Evolutionary conservation across 92 coral and sea anemone species (phyloP).

Genomic region (Palythoa caribaeorum): DNA sequence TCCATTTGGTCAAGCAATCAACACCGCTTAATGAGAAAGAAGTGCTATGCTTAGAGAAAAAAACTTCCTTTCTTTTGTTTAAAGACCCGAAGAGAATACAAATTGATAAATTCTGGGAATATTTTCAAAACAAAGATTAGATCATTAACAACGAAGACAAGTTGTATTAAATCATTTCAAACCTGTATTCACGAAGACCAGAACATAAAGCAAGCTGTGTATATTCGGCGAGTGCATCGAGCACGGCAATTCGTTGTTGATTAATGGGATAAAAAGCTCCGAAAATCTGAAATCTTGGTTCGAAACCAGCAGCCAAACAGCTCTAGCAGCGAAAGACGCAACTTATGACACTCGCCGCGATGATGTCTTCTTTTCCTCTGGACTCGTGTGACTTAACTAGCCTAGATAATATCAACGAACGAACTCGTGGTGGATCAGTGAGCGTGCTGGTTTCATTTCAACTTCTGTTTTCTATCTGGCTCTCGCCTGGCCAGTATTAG

Average conservation of each 20-base stretch:
- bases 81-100: neutral
- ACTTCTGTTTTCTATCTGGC: slow-evolving; percentile 10
- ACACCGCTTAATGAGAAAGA: slow-evolving; percentile 5
- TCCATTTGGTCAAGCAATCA: slow-evolving; percentile 1
- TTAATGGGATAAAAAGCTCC: neutral
- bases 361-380: neutral
- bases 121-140: neutral
- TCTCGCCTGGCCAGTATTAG: slow-evolving; percentile 4
- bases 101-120: neutral
- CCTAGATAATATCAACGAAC: slow-evolving; percentile 1
- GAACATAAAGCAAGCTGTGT: slow-evolving; percentile 31
- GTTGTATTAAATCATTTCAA: slow-evolving; percentile 37
- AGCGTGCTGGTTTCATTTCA: slow-evolving; percentile 2
- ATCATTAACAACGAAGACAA: neutral
- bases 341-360: neutral
- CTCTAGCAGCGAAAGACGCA: neutral
- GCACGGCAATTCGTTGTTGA: slow-evolving; percentile 7
- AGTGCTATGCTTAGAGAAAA: neutral
- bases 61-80: neutral
- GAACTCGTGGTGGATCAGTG: neutral
- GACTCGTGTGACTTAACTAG: neutral
- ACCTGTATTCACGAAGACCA: slow-evolving; percentile 60
- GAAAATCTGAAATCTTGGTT: slow-evolving; percentile 4
- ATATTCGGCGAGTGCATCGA: slow-evolving; percentile 29
- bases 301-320: neutral